Evolutionary conservation across 2,888 invertebrate species (phyloP), one percentile per base, ranked within the genome.

Genomic region (Scaptomyza tumidula): DNA sequence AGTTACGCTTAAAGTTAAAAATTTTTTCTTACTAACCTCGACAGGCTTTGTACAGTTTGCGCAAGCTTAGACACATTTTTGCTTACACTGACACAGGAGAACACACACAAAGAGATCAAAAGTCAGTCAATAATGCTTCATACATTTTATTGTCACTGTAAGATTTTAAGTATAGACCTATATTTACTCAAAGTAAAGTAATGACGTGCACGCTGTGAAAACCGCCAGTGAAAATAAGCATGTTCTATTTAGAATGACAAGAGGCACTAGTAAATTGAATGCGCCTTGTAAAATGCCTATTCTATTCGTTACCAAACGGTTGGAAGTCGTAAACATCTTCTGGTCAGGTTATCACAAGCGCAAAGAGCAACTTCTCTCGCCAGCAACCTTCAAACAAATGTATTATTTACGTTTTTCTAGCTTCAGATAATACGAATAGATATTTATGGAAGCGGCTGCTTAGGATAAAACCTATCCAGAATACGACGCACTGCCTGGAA

Each of bases 221-320:
- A 19, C 24, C n/a, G 24, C 19, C 24, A 11, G 13, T n/a, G 19
- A 16, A 10, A 35, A 35, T 50, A 11, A 35, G 3, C 50, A 3
- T n/a, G 9, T 19, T 49, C 33, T 16, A 9, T 13, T 19, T 9
- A 19, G 9, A 19, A n/a, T 11, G 31, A 1, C 16, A 48, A 48
- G 2, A 16, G 13, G 13, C 3, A 80, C 11, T 90, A 90, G 90
- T 1, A 91, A 62, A 73, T 88, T 90, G 41, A 91, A 91, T 3
- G 89, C 89, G 5, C 91, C 90, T 45, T 91, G 90, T 10, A 91
- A 49, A 10, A 89, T 85, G n/a, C n/a, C n/a, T n/a, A n/a, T n/a
- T n/a, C n/a, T n/a, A n/a, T n/a, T n/a, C n/a, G n/a, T n/a, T n/a
- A n/a, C n/a, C n/a, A n/a, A n/a, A n/a, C n/a, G n/a, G n/a, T n/a